A percentile compares a stretch with the other conserved stretches of the same genome.
Evolutionary conservation across 2,113 vertebrate genomes (phyloP).

Genomic region (Stegostoma tigrinum): DNA sequence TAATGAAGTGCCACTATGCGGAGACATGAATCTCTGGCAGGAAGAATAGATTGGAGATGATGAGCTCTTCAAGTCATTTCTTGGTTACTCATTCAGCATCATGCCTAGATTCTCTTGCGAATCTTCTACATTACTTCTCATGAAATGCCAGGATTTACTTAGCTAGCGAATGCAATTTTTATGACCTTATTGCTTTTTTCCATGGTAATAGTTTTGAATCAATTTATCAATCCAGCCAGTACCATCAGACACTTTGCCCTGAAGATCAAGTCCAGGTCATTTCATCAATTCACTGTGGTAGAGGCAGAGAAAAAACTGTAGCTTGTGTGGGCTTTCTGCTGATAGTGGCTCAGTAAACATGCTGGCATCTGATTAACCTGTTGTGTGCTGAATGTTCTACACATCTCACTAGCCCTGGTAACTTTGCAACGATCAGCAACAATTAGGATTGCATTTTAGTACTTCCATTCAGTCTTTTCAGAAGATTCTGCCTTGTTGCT

Average conservation of each 20-base stretch:
- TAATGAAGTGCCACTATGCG: constrained; percentile 99
- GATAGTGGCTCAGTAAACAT: constrained; percentile 86
- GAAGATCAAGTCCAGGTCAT: constrained; percentile 99
- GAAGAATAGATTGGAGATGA: constrained; percentile 99
- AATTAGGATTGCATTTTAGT: background rate
- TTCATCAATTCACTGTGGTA: constrained; percentile 91
- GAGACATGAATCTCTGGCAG: constrained; percentile 91
- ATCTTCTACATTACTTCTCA: constrained; percentile 76
- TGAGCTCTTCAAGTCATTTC: constrained; percentile 99
- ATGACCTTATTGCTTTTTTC: constrained; percentile 99
- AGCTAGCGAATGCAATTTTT: constrained; percentile 99
- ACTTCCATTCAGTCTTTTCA: background rate
- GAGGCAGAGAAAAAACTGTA: constrained; percentile 68
- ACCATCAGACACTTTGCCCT: constrained; percentile 95
- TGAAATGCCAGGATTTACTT: constrained; percentile 97
- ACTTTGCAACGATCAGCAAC: background rate
- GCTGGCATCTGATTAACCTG: constrained; percentile 74
- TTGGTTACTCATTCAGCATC: constrained; percentile 94
- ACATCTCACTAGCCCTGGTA: background rate
- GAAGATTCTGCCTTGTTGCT: background rate
- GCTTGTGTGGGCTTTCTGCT: constrained; percentile 65
- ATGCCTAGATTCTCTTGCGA: constrained; percentile 75
- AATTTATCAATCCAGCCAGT: constrained; percentile 98
- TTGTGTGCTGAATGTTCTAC: constrained; percentile 55
- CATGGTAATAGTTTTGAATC: constrained; percentile 99